These are phyloP conservation scores for Pitta sordida DNA, from an alignment of 2,113 vertebrate species.

Conservation along the genomic window DNA sequence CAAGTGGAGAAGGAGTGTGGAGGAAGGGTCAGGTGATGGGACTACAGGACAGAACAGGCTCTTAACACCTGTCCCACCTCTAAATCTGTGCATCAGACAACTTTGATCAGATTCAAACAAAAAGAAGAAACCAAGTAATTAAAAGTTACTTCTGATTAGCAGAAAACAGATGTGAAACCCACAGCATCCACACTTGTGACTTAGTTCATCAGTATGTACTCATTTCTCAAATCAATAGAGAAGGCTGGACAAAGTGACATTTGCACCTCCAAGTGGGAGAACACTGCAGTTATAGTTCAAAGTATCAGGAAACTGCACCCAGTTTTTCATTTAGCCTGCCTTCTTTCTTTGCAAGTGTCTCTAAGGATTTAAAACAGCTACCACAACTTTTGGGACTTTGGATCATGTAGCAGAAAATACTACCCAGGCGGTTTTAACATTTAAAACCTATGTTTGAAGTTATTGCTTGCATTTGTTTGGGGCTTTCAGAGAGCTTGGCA, in stretches of 20 bases:
- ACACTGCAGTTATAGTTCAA: slow-evolving; percentile 14
- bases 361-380: slow-evolving; percentile 31
- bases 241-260: slow-evolving; percentile 35
- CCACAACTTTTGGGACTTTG: slow-evolving; percentile 41
- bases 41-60: slow-evolving; percentile 30
- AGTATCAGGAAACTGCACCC: background rate
- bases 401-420: slow-evolving; percentile 53
- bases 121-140: slow-evolving; percentile 57
- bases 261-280: slow-evolving; percentile 46
- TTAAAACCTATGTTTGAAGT: slow-evolving; percentile 62
- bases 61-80: slow-evolving; percentile 48
- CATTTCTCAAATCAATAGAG: slow-evolving; percentile 12
- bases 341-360: slow-evolving; percentile 4
- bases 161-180: slow-evolving; percentile 82
- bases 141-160: slow-evolving; percentile 66
- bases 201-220: background rate
- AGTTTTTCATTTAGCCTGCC: slow-evolving; percentile 25
- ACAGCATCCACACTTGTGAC: slow-evolving; percentile 68
- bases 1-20: slow-evolving; percentile 64
- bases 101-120: slow-evolving; percentile 63
- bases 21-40: slow-evolving; percentile 53
- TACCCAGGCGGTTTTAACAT: slow-evolving; percentile 6
- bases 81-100: slow-evolving; percentile 64
- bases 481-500: slow-evolving; percentile 63
- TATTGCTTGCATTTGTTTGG: slow-evolving; percentile 76